Percentiles rank a stretch among this genome's conserved stretches.
Conservation (phyloP, 2,113 vertebrate genomes). For the Pedetes capensis region DNA sequence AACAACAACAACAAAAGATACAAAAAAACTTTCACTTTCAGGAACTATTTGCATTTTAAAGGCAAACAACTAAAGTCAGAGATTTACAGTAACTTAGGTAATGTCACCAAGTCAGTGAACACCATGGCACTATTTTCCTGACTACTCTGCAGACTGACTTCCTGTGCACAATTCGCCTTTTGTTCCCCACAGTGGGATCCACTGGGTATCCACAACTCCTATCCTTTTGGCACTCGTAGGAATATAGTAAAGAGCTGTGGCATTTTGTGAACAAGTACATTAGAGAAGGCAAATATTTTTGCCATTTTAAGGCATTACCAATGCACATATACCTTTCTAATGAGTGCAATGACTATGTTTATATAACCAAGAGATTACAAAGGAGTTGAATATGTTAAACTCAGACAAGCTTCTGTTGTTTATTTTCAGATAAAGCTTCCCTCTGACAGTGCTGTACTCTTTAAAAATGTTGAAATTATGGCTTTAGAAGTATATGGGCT, state of each 20-base stretch:
- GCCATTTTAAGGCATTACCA: not conserved
- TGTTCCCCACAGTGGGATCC: not conserved
- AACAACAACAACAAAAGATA: no score
- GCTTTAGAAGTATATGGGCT: not conserved
- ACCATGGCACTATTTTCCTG: no score
- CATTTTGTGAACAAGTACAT: not conserved
- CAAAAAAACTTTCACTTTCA: no score
- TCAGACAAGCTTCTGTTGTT: not conserved
- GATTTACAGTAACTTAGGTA: no score
- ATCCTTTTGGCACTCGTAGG: not conserved
- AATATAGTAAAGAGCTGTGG: not conserved
- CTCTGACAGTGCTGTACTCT: not conserved
- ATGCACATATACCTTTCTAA: not conserved
- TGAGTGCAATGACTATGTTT: not conserved
- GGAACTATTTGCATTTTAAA: no score
- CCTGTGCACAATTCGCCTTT: fast-evolving
- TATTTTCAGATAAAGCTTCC: not conserved
- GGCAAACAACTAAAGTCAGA: no score
- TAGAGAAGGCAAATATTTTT: not conserved
- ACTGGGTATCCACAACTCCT: not conserved
- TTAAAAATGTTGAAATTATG: not conserved
- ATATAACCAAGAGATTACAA: not conserved
- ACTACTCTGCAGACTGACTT: not conserved
- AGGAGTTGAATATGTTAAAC: not conserved
- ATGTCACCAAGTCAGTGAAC: no score